Conservation (phyloP, 1,140 invertebrate genomes). For the Trinorchestia longiramus region DNA sequence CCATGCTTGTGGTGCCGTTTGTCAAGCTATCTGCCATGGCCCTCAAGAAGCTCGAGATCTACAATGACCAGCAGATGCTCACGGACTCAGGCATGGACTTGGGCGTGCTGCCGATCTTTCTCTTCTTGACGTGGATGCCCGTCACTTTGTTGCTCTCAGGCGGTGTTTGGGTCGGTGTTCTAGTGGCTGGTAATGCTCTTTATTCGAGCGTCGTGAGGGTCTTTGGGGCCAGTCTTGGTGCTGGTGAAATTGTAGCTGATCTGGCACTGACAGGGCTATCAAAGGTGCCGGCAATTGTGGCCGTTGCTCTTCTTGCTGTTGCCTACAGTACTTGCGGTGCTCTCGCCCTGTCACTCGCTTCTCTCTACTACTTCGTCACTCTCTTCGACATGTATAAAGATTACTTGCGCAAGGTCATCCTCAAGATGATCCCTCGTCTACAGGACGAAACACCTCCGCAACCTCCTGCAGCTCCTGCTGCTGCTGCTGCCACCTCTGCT, state of each 20-base stretch:
- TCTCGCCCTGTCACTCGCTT: constrained; percentile 59
- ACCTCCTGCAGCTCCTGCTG: constrained; percentile 28
- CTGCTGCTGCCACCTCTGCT: background rate
- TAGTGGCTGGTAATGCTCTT: constrained; percentile 56
- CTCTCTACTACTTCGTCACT: constrained; percentile 62
- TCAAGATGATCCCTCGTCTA: constrained; percentile 57
- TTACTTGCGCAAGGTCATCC: constrained; percentile 55
- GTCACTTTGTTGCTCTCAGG: constrained; percentile 55
- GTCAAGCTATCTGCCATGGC: constrained; percentile 58
- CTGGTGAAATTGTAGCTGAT: constrained; percentile 59
- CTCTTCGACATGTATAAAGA: constrained; percentile 62
- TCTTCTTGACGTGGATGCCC: constrained; percentile 60
- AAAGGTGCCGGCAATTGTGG: constrained; percentile 59
- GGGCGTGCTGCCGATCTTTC: constrained; percentile 56
- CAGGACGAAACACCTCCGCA: constrained; percentile 30
- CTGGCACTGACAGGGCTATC: constrained; percentile 62
- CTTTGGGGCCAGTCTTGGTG: constrained; percentile 59
- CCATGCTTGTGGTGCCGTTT: constrained; percentile 62
- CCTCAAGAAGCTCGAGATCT: constrained; percentile 58
- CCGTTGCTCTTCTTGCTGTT: constrained; percentile 61
- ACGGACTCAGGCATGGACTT: constrained; percentile 56
- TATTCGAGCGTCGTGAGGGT: constrained; percentile 59
- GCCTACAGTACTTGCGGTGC: constrained; percentile 63
- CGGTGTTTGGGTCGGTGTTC: constrained; percentile 54
- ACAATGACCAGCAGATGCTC: constrained; percentile 58